Percentiles rank a stretch among this genome's conserved stretches.
phyloP scores from a whole-genome alignment of 2,113 vertebrate species.

The Eulemur rufifrons region DNA sequence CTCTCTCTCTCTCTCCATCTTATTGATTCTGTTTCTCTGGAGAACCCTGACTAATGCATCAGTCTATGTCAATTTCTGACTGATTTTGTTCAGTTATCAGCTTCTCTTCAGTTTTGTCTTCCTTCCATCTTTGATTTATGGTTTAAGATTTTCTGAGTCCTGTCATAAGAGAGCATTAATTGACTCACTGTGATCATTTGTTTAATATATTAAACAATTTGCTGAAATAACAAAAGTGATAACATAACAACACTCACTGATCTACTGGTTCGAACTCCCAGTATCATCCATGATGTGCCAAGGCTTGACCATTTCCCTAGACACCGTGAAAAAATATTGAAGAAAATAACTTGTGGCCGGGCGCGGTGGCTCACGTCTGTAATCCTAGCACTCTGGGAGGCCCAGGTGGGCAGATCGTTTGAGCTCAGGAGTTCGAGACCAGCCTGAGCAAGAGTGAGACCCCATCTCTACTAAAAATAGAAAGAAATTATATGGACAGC shows the following conservation, averaged over 20 bases:
- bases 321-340: background rate
- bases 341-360: background rate
- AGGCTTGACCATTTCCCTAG: background rate
- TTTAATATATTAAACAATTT: background rate
- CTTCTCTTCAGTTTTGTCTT: background rate
- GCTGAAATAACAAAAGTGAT: background rate
- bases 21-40: background rate
- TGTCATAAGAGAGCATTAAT: background rate
- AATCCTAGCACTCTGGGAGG: no score
- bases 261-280: background rate
- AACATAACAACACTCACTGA: background rate
- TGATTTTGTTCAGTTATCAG: background rate
- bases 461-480: no score
- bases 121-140: background rate
- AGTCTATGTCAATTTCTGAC: background rate
- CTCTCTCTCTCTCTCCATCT: no score
- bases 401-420: no score
- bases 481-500: no score
- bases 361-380: no score
- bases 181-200: background rate
- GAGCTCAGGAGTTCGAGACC: no score
- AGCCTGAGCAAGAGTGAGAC: no score
- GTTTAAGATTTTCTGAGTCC: background rate
- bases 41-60: background rate
- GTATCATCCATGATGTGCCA: background rate